Evolutionary conservation across 2,888 invertebrate genomes (phyloP).

Genomic region (Ditula angustiorana): DNA sequence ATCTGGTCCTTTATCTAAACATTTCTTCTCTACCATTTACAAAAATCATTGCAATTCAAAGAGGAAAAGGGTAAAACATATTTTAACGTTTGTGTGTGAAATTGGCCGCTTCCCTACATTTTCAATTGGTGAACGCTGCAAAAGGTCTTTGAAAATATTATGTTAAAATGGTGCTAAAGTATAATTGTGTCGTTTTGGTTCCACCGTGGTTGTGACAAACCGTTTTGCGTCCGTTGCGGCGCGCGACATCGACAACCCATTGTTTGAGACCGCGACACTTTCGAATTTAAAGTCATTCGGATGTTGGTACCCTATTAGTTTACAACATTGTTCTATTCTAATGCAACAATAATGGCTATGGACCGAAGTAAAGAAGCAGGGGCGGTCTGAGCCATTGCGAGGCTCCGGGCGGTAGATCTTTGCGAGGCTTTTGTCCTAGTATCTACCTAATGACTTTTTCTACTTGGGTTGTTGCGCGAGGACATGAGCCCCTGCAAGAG

Average conservation of each 20-base stretch:
- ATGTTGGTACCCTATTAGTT: conserved; percentile 23
- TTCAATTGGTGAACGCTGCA: no score
- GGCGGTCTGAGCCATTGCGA: no score
- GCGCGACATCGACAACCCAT: conserved; percentile 21
- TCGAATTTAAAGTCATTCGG: conserved; percentile 35
- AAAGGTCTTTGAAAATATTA: neutral
- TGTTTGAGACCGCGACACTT: conserved; percentile 36
- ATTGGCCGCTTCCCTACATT: no score
- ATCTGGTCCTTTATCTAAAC: no score
- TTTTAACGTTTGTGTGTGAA: neutral
- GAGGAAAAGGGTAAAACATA: no score
- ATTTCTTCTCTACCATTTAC: no score
- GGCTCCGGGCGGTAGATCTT: no score
- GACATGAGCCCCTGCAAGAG: no score
- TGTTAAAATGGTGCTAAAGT: neutral
- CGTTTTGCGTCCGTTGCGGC: conserved; percentile 25
- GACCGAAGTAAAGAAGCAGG: neutral
- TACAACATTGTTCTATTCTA: conserved; percentile 12
- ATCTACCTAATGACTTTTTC: no score
- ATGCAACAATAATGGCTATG: conserved; percentile 7
- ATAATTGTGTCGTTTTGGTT: neutral
- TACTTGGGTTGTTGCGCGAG: no score
- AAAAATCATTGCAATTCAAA: no score
- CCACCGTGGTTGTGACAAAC: conserved; percentile 13
- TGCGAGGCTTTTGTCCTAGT: no score